These are phyloP conservation scores for Drosophila jambulina DNA, from an alignment of 1,140 invertebrate genomes.

Conservation along the genomic window DNA sequence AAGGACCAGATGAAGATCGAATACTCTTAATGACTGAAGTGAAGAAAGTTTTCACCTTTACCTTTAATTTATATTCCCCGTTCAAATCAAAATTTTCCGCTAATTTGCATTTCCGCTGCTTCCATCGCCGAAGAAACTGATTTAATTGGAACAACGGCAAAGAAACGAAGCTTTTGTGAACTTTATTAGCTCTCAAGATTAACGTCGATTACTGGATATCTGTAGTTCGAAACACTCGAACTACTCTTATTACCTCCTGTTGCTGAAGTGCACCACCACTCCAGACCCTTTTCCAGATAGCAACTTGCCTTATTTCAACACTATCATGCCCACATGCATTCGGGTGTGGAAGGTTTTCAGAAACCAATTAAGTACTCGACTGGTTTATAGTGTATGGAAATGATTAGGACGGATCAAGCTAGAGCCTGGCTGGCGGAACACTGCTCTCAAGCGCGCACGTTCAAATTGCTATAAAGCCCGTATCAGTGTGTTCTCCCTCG, in stretches of 20 bases:
- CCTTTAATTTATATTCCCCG: neutral
- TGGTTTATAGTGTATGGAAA: slow-evolving; percentile 14
- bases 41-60: neutral
- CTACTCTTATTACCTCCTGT: slow-evolving; percentile 25
- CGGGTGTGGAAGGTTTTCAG: slow-evolving; percentile 18
- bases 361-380: slow-evolving; percentile 41
- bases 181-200: neutral
- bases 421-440: slow-evolving; percentile 16
- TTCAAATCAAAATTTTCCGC: neutral
- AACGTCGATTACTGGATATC: slow-evolving; percentile 6
- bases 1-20: neutral
- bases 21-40: neutral
- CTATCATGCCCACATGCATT: slow-evolving; percentile 32
- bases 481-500: slow-evolving; percentile 19
- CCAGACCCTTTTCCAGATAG: slow-evolving; percentile 30
- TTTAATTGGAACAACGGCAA: neutral
- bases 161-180: neutral
- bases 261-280: slow-evolving; percentile 18
- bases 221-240: neutral
- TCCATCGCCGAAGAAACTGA: neutral
- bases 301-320: slow-evolving; percentile 15
- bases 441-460: slow-evolving; percentile 14
- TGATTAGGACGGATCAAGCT: slow-evolving; percentile 27
- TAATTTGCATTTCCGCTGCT: neutral
- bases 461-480: slow-evolving; percentile 17